These are phyloP conservation scores for Dinocampus coccinellae DNA, from an alignment of 2,888 invertebrate species.

Conservation along the genomic window DNA sequence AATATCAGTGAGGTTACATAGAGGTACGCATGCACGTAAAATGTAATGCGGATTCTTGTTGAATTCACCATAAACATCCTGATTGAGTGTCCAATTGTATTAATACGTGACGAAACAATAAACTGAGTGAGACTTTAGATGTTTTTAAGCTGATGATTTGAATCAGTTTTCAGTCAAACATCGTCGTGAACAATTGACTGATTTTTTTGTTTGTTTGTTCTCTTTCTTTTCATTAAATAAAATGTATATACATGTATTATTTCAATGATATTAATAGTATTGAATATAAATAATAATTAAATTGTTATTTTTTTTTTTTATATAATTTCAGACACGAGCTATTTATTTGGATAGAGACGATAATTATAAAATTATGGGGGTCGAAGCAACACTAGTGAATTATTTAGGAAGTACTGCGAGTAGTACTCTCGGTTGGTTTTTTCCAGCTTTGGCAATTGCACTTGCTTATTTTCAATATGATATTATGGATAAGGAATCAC, in stretches of 20 bases:
- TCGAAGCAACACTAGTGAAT: conserved; percentile 57
- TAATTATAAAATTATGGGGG: conserved; percentile 52
- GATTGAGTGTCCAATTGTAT: not conserved
- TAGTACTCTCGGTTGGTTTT: conserved; percentile 83
- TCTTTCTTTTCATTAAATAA: no score
- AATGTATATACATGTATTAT: conserved; percentile 3
- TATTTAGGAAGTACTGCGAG: conserved; percentile 71
- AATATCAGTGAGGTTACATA: not conserved
- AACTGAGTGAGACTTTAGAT: not conserved
- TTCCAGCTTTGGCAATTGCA: conserved; percentile 86
- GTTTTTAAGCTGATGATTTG: not conserved
- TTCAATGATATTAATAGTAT: no score
- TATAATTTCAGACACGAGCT: not conserved
- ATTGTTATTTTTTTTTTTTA: conserved; percentile 5
- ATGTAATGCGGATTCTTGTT: not conserved
- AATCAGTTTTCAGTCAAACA: conserved; percentile 25
- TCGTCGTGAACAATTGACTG: not conserved
- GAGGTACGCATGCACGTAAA: conserved; percentile 22
- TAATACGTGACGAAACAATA: conserved; percentile 1
- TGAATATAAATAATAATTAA: no score
- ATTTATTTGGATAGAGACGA: not conserved
- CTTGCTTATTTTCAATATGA: conserved; percentile 91
- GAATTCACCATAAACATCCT: conserved; percentile 23
- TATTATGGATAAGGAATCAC: conserved; percentile 84
- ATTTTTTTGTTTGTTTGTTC: no score